Evolutionary conservation across 2,113 vertebrate genomes (phyloP), one percentile per base, ranked within the genome.

Genomic region (Tringa solitaria): DNA sequence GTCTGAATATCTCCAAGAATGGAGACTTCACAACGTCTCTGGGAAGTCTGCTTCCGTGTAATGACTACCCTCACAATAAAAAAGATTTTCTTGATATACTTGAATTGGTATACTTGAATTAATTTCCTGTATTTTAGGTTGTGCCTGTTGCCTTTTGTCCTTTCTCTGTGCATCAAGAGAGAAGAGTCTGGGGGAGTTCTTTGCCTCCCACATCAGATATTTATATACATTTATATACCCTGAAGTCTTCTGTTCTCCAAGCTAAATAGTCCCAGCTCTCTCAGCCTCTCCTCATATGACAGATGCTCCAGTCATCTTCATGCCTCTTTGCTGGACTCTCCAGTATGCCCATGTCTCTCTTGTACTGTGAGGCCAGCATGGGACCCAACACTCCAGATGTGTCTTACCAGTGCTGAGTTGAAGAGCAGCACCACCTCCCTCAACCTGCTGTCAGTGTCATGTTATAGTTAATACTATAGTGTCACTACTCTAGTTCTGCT

Each of bases 81-180:
- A 72, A 70, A 45, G 1, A 16, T 6, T 30, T 90, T 73, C 35
- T 0, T n/a, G n/a, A 0, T 53, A 43, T 20, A 2, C 60, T 83
- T 65, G 54, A 53, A 57, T 32, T 0, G n/a, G 0, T 53, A 43
- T 20, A 2, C 60, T 83, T 65, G 54, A 53, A 57, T 32, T 0
- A 18, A 45, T 78, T 94, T 68, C 21, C 12, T 70, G 3, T 43
- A 16, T 57, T 84, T 74, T 59, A 54, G 5, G 9, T 56, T 69
- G 14, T 39, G 16, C 24, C 10, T 1, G 3, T 60, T 2, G 1
- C 6, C 20, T n/a, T 19, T 48, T 48, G 14, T 28, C 14, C 10
- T 76, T 77, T 80, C 10, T 35, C 24, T 67, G 32, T 10, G 12
- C 8, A 65, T 9, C 6, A 45, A 37, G 30, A 60, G 61, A 50